Percentiles rank a stretch among this genome's conserved stretches.
phyloP scores from a whole-genome alignment of 2,797 vertebrate species.

The Acanthornis magna region DNA sequence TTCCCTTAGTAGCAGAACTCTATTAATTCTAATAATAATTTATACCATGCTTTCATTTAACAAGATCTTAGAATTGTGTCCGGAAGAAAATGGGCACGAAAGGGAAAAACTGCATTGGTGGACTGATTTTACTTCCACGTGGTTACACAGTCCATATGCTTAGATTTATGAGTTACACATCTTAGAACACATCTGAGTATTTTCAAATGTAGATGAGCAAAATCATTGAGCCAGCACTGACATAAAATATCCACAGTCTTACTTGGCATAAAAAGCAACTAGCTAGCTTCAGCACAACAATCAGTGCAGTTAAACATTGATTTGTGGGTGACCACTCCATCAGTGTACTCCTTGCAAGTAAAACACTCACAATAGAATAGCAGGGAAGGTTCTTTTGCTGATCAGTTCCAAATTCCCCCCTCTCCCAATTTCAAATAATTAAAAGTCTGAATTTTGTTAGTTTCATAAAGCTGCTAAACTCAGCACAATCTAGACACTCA shows the following conservation, averaged over 20 bases:
- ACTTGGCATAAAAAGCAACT: background rate
- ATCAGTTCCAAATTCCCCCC: background rate
- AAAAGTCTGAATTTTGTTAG: background rate
- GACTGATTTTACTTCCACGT: slow-evolving; percentile 32
- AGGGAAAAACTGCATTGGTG: background rate
- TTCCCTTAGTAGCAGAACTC: slow-evolving; percentile 17
- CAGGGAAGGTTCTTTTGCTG: background rate
- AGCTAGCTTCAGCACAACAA: background rate
- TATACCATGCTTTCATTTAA: slow-evolving; percentile 34
- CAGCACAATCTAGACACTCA: background rate
- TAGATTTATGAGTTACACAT: slow-evolving; percentile 24
- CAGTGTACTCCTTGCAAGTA: background rate
- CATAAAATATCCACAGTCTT: slow-evolving; percentile 25
- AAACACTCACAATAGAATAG: background rate
- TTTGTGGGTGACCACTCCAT: background rate
- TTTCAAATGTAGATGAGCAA: slow-evolving; percentile 22
- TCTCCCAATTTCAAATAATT: background rate
- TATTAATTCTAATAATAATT: slow-evolving; percentile 70
- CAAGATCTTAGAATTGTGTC: slow-evolving; percentile 48
- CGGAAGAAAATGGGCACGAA: slow-evolving; percentile 9
- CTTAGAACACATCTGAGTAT: slow-evolving; percentile 5
- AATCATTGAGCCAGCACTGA: background rate
- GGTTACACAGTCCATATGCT: background rate
- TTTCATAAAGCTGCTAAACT: background rate
- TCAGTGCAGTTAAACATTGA: background rate